Evolutionary conservation across 2,797 vertebrate genomes (phyloP).

Genomic region (Antrozous pallidus): DNA sequence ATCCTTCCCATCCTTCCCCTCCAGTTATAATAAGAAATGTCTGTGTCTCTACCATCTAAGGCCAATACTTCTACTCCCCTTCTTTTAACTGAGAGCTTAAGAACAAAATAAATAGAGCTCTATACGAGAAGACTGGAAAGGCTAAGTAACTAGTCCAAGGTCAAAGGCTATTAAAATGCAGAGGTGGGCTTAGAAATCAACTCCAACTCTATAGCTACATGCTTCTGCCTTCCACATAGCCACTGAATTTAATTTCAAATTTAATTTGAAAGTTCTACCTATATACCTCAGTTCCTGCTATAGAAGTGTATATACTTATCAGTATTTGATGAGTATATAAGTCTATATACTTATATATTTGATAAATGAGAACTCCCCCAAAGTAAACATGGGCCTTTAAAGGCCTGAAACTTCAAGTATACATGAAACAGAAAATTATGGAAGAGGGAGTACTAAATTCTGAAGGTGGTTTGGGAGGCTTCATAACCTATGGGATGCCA

Average conservation of each 20-base stretch:
- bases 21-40: background rate
- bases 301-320: background rate
- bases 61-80: background rate
- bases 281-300: slow-evolving; percentile 38
- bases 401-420: slow-evolving; percentile 25
- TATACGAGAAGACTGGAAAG: background rate
- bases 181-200: slow-evolving; percentile 26
- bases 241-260: slow-evolving; percentile 20
- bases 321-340: too few relatives aligned
- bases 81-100: background rate
- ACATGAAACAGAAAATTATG: slow-evolving; percentile 29
- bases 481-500: slow-evolving; percentile 7
- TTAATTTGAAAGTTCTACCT: slow-evolving; percentile 34
- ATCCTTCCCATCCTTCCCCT: background rate
- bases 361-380: slow-evolving; percentile 38
- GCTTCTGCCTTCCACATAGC: background rate
- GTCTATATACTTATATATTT: background rate
- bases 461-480: slow-evolving; percentile 40
- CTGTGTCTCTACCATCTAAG: background rate
- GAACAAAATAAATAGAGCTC: slow-evolving; percentile 23
- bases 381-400: slow-evolving; percentile 43
- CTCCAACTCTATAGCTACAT: background rate
- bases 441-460: slow-evolving; percentile 34
- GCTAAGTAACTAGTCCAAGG: background rate
- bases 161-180: slow-evolving; percentile 34